Base-by-base conservation (phyloP, 2,888 invertebrate genomes). In the Tipula lateralis region DNA sequence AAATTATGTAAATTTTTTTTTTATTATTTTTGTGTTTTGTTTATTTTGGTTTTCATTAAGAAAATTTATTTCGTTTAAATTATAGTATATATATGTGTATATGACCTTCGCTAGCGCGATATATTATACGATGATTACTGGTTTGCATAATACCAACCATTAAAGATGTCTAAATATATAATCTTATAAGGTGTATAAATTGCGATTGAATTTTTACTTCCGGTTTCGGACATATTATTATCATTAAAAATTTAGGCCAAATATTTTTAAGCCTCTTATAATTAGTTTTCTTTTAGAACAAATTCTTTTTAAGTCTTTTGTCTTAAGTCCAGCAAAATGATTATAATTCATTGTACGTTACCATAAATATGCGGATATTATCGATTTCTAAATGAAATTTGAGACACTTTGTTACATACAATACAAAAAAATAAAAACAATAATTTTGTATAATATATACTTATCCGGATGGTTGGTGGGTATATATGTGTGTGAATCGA, bases 311-410 rank as follows among this genome's bases (percentile, higher is more conserved):
- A 9, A 9, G 66, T 9, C 19, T 19, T 50, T n/a, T 50, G 44
- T 39, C n/a, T 39, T 39, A 12, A 39, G 39, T 13, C 39, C 19
- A 50, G n/a, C 44, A 16, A 24, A 50, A 24, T 66, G 66, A 24
- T 50, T 50, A 50, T 66, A 66, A 66, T 24, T 24, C 66, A n/a
- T 66, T 24, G 24, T n/a, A n/a, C n/a, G 7, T 24, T 9, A n/a
- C 66, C 9, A 66, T 66, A 24, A 66, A 19, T 66, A 24, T 24
- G 24, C 9, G 66, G 66, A 66, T 24, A 66, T 66, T 66, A 66
- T 66, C 66, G 66, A 66, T 66, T 66, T 24, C 66, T 66, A 66
- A 66, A 66, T 66, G 66, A 24, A 66, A 66, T 66, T 24, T 66
- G 66, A 66, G 44, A 50, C 19, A 24, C 9, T 66, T n/a, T 36